Percentiles rank a stretch among this genome's conserved stretches.
Evolutionary conservation across 2,113 vertebrate genomes (phyloP).

Genomic region (Rattus rattus): DNA sequence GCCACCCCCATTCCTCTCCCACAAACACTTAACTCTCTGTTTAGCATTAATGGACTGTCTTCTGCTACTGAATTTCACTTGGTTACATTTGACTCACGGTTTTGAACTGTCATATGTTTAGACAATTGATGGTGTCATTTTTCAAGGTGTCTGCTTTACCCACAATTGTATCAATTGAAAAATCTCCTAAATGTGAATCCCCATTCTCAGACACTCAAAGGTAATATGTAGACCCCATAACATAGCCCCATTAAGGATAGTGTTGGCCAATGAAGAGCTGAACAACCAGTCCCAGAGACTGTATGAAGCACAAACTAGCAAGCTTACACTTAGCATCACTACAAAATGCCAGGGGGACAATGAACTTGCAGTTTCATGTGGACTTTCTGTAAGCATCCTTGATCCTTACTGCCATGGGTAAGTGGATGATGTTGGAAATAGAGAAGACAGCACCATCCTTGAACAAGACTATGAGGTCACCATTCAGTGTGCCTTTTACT

Average conservation of each 20-base stretch:
- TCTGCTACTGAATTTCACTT: constrained; percentile 1
- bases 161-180: not conserved
- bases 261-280: not conserved
- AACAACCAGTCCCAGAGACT: not conserved
- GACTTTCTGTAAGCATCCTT: not conserved
- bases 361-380: not conserved
- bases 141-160: not conserved
- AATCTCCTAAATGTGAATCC: not conserved
- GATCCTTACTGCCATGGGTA: not conserved
- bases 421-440: not conserved
- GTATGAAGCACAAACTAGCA: not conserved
- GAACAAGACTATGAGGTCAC: not conserved
- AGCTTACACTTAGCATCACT: not conserved
- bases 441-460: not conserved
- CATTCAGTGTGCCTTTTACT: not conserved
- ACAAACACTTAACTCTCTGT: not conserved
- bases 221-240: not conserved
- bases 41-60: not conserved
- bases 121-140: constrained; percentile 29
- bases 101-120: not conserved
- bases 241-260: not conserved
- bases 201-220: not conserved
- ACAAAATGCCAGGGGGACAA: not conserved
- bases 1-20: not conserved
- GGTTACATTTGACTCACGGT: not conserved